Conservation (phyloP, 2,113 vertebrate species). For the Triplophysa siluroides region DNA sequence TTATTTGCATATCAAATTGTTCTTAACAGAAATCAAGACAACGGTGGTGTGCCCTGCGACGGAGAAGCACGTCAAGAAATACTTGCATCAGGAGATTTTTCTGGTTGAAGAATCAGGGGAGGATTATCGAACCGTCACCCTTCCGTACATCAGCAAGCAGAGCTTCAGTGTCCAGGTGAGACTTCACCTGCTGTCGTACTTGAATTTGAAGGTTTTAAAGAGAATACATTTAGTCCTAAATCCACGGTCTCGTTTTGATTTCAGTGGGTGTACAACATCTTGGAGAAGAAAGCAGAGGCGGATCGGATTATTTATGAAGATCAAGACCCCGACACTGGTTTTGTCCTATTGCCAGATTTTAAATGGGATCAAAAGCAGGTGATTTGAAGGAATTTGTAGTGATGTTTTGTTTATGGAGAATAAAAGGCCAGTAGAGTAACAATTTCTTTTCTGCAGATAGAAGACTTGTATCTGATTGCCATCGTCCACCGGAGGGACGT, state of each 20-base stretch:
- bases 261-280: slow-evolving; percentile 96
- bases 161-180: slow-evolving; percentile 90
- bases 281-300: slow-evolving; percentile 93
- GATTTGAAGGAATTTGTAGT: slow-evolving; percentile 26
- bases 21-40: slow-evolving; percentile 84
- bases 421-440: neutral
- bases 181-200: neutral
- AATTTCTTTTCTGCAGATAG: slow-evolving; percentile 70
- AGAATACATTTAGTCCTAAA: neutral
- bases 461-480: slow-evolving; percentile 91
- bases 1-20: neutral
- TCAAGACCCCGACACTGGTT: slow-evolving; percentile 80
- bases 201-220: neutral
- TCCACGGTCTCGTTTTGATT: neutral
- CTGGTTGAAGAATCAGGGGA: slow-evolving; percentile 83
- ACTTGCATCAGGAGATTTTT: slow-evolving; percentile 80
- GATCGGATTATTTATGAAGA: slow-evolving; percentile 89
- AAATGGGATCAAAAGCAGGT: slow-evolving; percentile 99
- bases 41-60: slow-evolving; percentile 92
- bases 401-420: neutral
- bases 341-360: slow-evolving; percentile 91
- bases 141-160: slow-evolving; percentile 85
- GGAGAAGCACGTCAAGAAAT: slow-evolving; percentile 91
- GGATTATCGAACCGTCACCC: slow-evolving; percentile 81
- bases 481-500: slow-evolving; percentile 79